Conservation (phyloP, 1,140 invertebrate genomes). For the Zophobas atratus region DNA sequence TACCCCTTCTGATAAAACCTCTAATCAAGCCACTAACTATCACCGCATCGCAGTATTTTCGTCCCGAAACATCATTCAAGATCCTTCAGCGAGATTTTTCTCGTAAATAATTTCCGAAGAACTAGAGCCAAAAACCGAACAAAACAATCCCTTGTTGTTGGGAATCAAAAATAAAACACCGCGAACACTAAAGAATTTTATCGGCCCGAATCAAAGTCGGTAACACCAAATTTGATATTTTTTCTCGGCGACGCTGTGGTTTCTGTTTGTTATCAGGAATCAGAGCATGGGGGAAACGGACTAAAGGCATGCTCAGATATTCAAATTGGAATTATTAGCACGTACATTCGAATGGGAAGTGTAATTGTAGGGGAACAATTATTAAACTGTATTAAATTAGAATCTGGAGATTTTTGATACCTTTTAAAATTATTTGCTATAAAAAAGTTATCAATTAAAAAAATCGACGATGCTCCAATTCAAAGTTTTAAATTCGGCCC, state of each 20-base stretch:
- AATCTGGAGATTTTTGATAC: no score
- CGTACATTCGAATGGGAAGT: no score
- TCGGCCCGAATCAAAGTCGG: conserved; percentile 35
- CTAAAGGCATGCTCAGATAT: conserved; percentile 4
- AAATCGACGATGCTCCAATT: no score
- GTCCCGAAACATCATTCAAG: conserved; percentile 19
- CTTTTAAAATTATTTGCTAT: no score
- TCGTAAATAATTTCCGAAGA: conserved; percentile 40
- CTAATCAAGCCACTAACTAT: conserved; percentile 32
- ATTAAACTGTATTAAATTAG: no score
- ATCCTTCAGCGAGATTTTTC: conserved; percentile 21
- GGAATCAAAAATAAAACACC: conserved; percentile 28
- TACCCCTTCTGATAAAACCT: conserved; percentile 34
- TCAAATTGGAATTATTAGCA: no score
- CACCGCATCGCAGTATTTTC: conserved; percentile 19
- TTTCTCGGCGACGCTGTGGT: conserved; percentile 22
- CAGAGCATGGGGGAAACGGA: conserved; percentile 20
- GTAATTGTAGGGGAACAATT: no score
- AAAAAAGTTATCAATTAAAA: no score
- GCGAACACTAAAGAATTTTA: conserved; percentile 39
- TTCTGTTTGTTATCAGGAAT: conserved; percentile 27
- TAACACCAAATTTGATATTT: conserved; percentile 33
- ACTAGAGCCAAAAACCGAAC: conserved; percentile 44
- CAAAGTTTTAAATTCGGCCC: no score
- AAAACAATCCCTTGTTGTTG: conserved; percentile 40